Evolutionary conservation across 2,113 vertebrate species (phyloP), one percentile per base, ranked within the genome.

Genomic region (Ochotona curzoniae): DNA sequence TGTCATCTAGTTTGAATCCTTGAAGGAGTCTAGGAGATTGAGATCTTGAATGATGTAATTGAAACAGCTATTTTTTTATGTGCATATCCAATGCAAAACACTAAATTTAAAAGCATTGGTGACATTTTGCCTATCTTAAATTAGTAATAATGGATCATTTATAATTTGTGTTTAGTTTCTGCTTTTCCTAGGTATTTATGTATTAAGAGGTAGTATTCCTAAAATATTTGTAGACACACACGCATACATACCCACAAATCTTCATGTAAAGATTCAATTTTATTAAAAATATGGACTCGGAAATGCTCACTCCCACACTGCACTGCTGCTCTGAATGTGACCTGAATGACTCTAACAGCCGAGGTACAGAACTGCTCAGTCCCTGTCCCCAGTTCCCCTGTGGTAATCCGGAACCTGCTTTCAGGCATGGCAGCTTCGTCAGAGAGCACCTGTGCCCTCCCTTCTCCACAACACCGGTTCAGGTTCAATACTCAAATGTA

Each of bases 31-130:
- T 63, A 60, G 35, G 8, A 32, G 23, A 18, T 74, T 92, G 49
- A 64, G 38, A 66, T 89, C 47, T 75, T 85, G 49, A 80, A 80
- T 93, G 61, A 81, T 70, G 76, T 38, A 25, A 71, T 83, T 23
- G 93, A 91, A 75, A 80, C 1, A 26, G 13, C 69, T 88, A 85
- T 87, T 91, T 91, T 86, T 96, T 92, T 87, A 75, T 66, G 13
- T 8, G 78, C 25, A 57, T 7, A 64, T 67, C 30, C 87, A 20
- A 83, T 30, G 90, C 44, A 87, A 91, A 20, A 88, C 18, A 89
- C 2, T 85, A 51, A 83, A 69, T 87, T 82, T 49, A 66, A 75
- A 83, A 82, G 10, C 51, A 54, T 20, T 67, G 69, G 8, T 85
- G 28, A 76, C 10, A 70, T 71, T 88, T 94, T 85, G 81, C 21